Evolutionary conservation across 2,113 vertebrate genomes (phyloP), one percentile per base, ranked within the genome.

Genomic region (Halichoerus grypus): DNA sequence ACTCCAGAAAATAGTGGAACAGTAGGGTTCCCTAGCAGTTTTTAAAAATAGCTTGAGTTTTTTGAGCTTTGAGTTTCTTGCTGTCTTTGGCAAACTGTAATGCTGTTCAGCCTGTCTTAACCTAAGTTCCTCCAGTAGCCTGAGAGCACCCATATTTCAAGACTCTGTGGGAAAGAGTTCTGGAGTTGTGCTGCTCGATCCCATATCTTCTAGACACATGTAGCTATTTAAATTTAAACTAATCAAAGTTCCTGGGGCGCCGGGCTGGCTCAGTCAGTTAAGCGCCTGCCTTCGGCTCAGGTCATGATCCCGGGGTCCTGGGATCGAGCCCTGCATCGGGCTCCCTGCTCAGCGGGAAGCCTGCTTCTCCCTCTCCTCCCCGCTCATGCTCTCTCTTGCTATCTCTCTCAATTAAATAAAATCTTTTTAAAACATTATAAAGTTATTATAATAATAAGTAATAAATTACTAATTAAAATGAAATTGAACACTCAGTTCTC

Each of bases 171-270:
- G 83, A 65, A 24, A 9, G 26, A 13, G 36, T 74, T n/a, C 18
- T 14, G 6, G 16, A 2, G n/a, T n/a, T 4, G 4, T 9, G 1
- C 8, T 15, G 7, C 15, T 31, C 5, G 3, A 1, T 46, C 10
- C 0, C 16, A 7, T 21, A 46, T 12, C 61, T 93, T 84, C 59
- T 10, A 46, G 61, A 22, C 77, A 46, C n/a, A 0, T 5, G 59
- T 1, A 26, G n/a, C 16, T 18, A 59, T 42, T 82, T 63, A 26
- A 6, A 16, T 85, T 49, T 49, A 59, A 86, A n/a, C 7, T 2
- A 39, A 71, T 4, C 63, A 67, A 16, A 67, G 31, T 33, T 33
- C 24, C 24, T 61, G 65, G 33, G 65, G 33, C 16, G 1, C 31
- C 65, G 8, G 65, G 65, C 33, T 18, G 33, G 33, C 65, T 69